Base-by-base conservation (phyloP, 2,113 vertebrate genomes). In the Otus sunia region DNA sequence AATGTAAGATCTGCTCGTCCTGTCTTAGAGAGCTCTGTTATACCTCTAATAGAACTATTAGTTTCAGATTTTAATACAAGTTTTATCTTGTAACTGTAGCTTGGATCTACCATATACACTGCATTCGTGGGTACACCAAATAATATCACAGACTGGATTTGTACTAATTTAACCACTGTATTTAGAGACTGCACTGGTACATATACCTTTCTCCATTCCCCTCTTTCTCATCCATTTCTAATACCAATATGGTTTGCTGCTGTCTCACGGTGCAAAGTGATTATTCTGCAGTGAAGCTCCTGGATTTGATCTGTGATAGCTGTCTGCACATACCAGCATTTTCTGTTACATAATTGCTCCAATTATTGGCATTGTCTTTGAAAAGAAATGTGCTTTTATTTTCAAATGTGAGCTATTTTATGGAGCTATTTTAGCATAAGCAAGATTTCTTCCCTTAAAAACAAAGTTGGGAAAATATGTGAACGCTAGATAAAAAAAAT, bases 321-420 rank as follows among this genome's bases (percentile, higher is more conserved):
- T 90, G 36, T 68, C 60, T 94, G 62, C 69, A 72, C 32, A 59
- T 37, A 81, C 15, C 45, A 96, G 55, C 8, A 6, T 21, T 60
- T n/a, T 80, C 71, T 86, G 67, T 94, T 96, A 90, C 23, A 36
- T 80, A 90, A 92, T 73, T 34, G 63, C 59, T 86, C 75, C 63
- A 77, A 52, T 90, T 88, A 94, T 66, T 88, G 29, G 20, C 41
- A 84, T 84, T 83, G 76, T 88, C n/a, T 93, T 78, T 77, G 39
- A 71, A 94, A 85, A 80, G 10, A 67, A 86, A 80, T 43, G 52
- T 63, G n/a, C 0, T 72, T 91, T 94, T 93, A 45, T 95, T 94
- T 95, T 80, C 53, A 79, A 92, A 76, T 91, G 29, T 62, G 50
- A 88, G 55, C 30, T 83, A 10, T 60, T 94, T 88, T 22, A 37